Evolutionary conservation across 2,113 vertebrate genomes (phyloP).

Genomic region (Etheostoma cragini): DNA sequence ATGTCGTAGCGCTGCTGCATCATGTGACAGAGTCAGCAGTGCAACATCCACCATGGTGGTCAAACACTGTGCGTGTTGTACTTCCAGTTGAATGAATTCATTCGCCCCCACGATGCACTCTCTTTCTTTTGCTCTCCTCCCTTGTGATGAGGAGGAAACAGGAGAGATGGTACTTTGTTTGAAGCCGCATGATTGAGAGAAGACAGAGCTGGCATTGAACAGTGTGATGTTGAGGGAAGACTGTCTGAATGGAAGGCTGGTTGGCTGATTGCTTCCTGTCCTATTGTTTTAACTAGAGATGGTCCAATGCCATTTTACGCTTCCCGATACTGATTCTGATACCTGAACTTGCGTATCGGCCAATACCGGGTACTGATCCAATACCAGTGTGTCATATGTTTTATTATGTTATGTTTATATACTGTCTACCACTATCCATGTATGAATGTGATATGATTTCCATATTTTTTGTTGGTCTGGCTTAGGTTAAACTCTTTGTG

Average conservation of each 20-base stretch:
- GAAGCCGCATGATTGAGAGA: slow-evolving; percentile 62
- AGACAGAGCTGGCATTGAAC: slow-evolving; percentile 66
- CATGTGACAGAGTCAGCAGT: slow-evolving; percentile 69
- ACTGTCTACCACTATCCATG: too few relatives aligned
- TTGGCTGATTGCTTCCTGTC: slow-evolving; percentile 29
- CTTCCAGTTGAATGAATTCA: slow-evolving; percentile 58
- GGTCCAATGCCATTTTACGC: too few relatives aligned
- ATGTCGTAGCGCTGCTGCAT: slow-evolving; percentile 26
- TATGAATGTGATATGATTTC: too few relatives aligned
- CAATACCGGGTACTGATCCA: too few relatives aligned
- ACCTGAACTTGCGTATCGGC: too few relatives aligned
- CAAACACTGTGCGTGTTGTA: slow-evolving; percentile 59
- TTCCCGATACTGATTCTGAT: too few relatives aligned
- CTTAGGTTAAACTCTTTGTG: too few relatives aligned
- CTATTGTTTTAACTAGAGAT: slow-evolving; percentile 28
- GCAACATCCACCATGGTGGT: slow-evolving; percentile 56
- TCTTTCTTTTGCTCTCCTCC: slow-evolving; percentile 41
- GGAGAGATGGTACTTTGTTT: slow-evolving; percentile 72
- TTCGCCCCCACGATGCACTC: slow-evolving; percentile 42
- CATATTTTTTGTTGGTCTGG: too few relatives aligned
- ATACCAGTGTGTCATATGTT: too few relatives aligned
- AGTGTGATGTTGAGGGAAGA: slow-evolving; percentile 19
- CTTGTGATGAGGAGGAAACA: slow-evolving; percentile 69
- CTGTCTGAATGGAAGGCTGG: slow-evolving; percentile 8
- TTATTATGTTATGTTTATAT: too few relatives aligned